Conservation (phyloP, 2,888 invertebrate species). For the Caenorhabditis auriculariae region DNA sequence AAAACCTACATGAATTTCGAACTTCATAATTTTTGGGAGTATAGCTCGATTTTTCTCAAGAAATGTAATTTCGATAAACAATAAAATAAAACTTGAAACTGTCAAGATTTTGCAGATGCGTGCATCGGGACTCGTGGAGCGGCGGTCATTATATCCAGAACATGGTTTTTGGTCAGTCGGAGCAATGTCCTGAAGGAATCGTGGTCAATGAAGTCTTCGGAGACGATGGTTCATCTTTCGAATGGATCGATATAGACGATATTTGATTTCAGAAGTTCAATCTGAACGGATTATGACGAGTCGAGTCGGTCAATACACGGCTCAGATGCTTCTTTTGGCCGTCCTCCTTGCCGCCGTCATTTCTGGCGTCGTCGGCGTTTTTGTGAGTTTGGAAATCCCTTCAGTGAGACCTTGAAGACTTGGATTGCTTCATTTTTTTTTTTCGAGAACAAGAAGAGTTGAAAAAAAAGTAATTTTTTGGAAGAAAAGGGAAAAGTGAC, state of each 20-base stretch:
- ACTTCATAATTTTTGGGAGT: no score
- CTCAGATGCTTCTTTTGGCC: conserved; percentile 14
- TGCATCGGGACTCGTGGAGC: conserved; percentile 25
- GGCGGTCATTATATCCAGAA: conserved; percentile 57
- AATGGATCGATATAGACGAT: neutral
- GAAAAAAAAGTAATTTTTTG: neutral
- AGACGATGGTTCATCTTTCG: conserved; percentile 3
- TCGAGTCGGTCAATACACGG: conserved; percentile 4
- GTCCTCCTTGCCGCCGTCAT: conserved; percentile 15
- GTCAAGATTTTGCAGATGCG: conserved; percentile 30
- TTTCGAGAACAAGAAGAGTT: neutral
- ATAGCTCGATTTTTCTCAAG: no score
- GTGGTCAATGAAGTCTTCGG: conserved; percentile 26
- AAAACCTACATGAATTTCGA: no score
- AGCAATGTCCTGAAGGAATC: conserved; percentile 57
- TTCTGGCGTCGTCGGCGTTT: conserved; percentile 18
- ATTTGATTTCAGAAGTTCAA: conserved; percentile 4
- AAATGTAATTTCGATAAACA: no score
- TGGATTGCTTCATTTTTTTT: no score
- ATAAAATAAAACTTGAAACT: no score
- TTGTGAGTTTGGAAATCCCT: conserved; percentile 15
- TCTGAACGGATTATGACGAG: conserved; percentile 17
- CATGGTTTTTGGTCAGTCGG: conserved; percentile 54
- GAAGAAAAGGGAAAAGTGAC: neutral
- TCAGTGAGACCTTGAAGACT: no score